phyloP scores from a whole-genome alignment of 2,888 invertebrate genomes.

The Leptopilina drosophilae region DNA sequence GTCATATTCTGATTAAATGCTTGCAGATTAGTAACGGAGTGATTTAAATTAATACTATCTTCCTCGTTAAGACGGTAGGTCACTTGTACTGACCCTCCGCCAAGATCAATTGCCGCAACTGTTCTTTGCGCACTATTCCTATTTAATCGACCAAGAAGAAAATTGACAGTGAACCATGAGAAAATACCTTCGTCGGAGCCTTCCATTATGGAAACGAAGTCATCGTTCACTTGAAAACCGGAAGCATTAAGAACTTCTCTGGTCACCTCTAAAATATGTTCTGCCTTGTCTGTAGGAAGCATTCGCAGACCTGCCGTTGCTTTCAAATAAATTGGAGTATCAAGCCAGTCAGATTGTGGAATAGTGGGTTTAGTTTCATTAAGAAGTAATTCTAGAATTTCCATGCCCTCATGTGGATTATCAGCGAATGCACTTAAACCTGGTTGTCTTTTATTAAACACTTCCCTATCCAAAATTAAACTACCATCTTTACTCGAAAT shows the following conservation, averaged over 20 bases:
- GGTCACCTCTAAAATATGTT: conserved; percentile 85
- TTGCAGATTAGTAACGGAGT: conserved; percentile 79
- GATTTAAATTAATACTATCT: conserved; percentile 72
- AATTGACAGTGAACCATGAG: conserved; percentile 98
- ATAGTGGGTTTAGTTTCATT: conserved; percentile 88
- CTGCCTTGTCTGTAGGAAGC: conserved; percentile 83
- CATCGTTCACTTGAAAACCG: conserved; percentile 85
- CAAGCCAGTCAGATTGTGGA: conserved; percentile 85
- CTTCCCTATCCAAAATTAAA: conserved; percentile 88
- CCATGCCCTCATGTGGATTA: conserved; percentile 87
- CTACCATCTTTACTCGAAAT: conserved; percentile 82
- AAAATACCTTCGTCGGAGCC: conserved; percentile 97
- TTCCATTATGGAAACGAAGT: conserved; percentile 94
- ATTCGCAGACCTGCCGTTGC: conserved; percentile 95
- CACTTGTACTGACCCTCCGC: conserved; percentile 90
- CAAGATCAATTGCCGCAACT: conserved; percentile 94
- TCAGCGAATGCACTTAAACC: conserved; percentile 93
- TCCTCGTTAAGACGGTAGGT: conserved; percentile 79
- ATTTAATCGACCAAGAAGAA: conserved; percentile 84
- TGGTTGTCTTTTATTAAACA: conserved; percentile 91
- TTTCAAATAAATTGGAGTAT: conserved; percentile 90
- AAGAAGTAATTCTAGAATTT: conserved; percentile 85
- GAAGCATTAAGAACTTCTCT: conserved; percentile 82
- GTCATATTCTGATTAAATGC: conserved; percentile 81
- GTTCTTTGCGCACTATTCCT: conserved; percentile 78